phyloP scores from a whole-genome alignment of 2,888 invertebrate genomes.

The Syrphus vitripennis region DNA sequence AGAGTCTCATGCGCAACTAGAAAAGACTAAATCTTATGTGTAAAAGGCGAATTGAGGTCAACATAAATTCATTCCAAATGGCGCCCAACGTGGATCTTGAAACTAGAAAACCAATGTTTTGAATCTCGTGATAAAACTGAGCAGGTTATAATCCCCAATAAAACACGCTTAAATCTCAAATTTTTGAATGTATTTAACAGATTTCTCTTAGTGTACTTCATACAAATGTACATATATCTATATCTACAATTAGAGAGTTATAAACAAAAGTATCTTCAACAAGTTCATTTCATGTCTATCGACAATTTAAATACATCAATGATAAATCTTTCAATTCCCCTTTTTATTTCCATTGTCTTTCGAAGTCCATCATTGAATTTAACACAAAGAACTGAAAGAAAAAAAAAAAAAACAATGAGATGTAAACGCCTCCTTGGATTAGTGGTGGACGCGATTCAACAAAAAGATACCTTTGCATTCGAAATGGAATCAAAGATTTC shows the following conservation, averaged over 20 bases:
- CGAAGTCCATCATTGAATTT: background rate
- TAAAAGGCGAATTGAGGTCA: too few species aligned
- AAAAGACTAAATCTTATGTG: too few species aligned
- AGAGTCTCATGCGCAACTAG: too few species aligned
- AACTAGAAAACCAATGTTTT: too few species aligned
- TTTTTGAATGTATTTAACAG: too few species aligned
- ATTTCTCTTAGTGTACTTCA: background rate
- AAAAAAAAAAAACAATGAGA: background rate
- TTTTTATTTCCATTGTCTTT: constrained; percentile 53
- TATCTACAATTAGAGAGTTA: background rate
- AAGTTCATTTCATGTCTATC: constrained; percentile 60
- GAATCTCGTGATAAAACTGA: too few species aligned
- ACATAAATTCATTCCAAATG: too few species aligned
- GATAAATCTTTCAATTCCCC: constrained; percentile 39
- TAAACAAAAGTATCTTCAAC: constrained; percentile 7
- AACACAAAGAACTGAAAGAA: background rate
- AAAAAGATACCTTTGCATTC: constrained; percentile 49
- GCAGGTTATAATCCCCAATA: too few species aligned
- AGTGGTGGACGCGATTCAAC: background rate
- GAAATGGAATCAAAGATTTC: constrained; percentile 68
- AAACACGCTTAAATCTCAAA: too few species aligned
- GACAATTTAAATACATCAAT: constrained; percentile 57
- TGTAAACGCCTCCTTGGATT: constrained; percentile 48
- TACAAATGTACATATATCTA: background rate
- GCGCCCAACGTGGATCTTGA: too few species aligned